Percentiles rank a stretch among this genome's conserved stretches.
These are phyloP conservation scores for Pararge aegeria DNA, from an alignment of 1,140 invertebrate genomes.

Conservation along the genomic window DNA sequence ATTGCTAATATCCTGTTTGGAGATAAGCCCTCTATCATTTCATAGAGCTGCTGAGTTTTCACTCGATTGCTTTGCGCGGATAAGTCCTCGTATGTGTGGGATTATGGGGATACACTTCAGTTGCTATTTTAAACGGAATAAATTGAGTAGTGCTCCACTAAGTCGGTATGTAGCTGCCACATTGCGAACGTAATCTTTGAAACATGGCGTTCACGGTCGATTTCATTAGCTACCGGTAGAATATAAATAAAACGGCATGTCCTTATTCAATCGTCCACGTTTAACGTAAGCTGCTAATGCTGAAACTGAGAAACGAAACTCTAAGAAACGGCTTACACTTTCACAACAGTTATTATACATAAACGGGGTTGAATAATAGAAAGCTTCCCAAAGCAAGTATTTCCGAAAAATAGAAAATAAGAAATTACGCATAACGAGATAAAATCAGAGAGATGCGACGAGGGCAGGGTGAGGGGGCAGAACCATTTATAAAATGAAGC, in stretches of 20 bases:
- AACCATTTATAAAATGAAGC: constrained; percentile 27
- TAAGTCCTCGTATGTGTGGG: constrained; percentile 9
- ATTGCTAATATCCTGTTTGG: constrained; percentile 28
- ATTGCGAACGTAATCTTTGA: background rate
- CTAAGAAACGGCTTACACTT: too few species aligned
- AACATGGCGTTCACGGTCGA: background rate
- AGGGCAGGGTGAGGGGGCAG: background rate
- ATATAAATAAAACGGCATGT: background rate
- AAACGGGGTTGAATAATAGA: too few species aligned
- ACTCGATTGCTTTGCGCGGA: constrained; percentile 18
- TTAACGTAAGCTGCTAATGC: background rate
- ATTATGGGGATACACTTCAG: background rate
- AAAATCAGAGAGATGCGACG: constrained; percentile 9
- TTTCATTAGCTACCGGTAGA: background rate
- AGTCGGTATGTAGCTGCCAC: background rate
- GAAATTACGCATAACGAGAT: constrained; percentile 18
- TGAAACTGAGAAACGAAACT: background rate
- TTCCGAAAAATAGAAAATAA: background rate
- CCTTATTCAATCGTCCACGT: background rate
- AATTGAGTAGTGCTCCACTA: background rate
- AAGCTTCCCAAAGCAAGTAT: too few species aligned
- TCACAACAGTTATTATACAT: too few species aligned
- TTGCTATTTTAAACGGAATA: background rate
- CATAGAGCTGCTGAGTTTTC: constrained; percentile 12
- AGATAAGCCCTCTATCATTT: constrained; percentile 22